phyloP scores from a whole-genome alignment of 2,888 invertebrate species.

The Teleogryllus oceanicus region DNA sequence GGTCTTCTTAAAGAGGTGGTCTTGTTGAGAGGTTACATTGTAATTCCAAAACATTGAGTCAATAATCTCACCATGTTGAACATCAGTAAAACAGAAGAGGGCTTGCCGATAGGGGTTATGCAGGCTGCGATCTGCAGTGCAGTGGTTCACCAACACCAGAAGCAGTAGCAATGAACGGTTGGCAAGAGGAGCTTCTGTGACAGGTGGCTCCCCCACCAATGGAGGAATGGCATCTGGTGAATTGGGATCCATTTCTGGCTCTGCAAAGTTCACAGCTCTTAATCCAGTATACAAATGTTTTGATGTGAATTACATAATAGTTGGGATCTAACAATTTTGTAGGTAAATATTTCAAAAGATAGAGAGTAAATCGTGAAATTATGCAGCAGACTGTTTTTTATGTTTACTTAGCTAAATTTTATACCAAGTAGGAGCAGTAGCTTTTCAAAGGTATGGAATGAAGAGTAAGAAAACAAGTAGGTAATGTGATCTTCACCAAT shows the following conservation, averaged over 20 bases:
- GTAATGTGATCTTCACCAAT: too few relatives aligned
- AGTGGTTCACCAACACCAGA: conserved; percentile 86
- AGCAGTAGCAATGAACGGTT: conserved; percentile 86
- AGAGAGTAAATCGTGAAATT: not conserved
- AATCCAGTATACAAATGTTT: not conserved
- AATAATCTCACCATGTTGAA: conserved; percentile 58
- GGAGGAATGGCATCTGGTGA: not conserved
- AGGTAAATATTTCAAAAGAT: not conserved
- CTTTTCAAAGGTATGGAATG: too few relatives aligned
- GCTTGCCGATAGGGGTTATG: conserved; percentile 85
- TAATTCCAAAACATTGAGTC: not conserved
- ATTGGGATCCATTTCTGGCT: not conserved
- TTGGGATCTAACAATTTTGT: not conserved
- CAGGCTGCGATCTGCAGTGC: conserved; percentile 58
- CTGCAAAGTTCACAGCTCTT: not conserved
- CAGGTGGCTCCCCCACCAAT: conserved; percentile 24
- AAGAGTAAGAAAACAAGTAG: too few relatives aligned
- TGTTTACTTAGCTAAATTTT: too few relatives aligned
- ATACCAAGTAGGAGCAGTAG: too few relatives aligned
- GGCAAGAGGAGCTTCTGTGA: conserved; percentile 62
- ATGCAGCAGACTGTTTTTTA: not conserved
- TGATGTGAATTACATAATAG: not conserved
- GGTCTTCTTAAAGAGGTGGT: too few relatives aligned
- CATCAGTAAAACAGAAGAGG: conserved; percentile 76
- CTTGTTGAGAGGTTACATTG: not conserved